Evolutionary conservation across 2,113 vertebrate species (phyloP).

Genomic region (Cisticola juncidis): DNA sequence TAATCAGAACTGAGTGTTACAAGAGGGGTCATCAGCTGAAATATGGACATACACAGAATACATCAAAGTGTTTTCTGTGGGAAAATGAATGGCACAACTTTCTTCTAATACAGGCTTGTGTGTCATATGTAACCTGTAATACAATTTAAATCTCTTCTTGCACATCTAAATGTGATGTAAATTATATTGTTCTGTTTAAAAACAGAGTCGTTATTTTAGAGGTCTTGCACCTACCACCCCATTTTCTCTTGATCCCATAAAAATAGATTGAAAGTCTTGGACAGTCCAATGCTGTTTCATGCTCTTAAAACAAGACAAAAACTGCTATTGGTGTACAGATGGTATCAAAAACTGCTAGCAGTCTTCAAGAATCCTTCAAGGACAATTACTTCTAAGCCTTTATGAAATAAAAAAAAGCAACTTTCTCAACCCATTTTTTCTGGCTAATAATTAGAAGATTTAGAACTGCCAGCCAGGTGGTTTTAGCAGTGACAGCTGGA

Average conservation of each 20-base stretch:
- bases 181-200: not conserved
- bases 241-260: not conserved
- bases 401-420: not conserved
- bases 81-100: not conserved
- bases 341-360: not conserved
- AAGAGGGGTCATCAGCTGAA: not conserved
- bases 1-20: not conserved
- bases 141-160: not conserved
- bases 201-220: not conserved
- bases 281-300: not conserved
- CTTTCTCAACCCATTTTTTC: not conserved
- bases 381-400: conserved; percentile 3
- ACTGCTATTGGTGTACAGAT: not conserved
- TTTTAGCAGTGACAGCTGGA: conserved; percentile 14
- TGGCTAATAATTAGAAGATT: conserved; percentile 10
- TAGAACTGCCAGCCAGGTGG: not conserved
- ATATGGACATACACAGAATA: not conserved
- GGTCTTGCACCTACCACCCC: not conserved
- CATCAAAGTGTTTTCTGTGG: not conserved
- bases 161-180: not conserved
- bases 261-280: not conserved
- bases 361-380: conserved; percentile 21
- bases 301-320: not conserved
- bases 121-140: not conserved
- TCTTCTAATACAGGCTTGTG: not conserved